A percentile compares a stretch with the other conserved stretches of the same genome.
Evolutionary conservation across 2,888 invertebrate species (phyloP).

Genomic region (Rhagonycha fulva): DNA sequence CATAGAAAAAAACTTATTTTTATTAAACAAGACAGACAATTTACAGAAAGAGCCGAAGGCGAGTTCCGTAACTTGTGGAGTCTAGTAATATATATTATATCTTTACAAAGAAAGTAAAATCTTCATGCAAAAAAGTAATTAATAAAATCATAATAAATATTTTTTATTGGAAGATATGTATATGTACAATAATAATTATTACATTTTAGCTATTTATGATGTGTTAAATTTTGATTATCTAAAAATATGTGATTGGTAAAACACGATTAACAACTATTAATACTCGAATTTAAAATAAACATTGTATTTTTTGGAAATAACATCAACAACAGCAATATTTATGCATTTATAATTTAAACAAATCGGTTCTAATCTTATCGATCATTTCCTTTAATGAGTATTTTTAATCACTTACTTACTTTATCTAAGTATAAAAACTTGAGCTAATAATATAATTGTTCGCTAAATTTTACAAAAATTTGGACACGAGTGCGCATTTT

Average conservation of each 20-base stretch:
- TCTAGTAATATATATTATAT: no score
- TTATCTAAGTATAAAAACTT: slow-evolving; percentile 23
- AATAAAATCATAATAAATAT: slow-evolving; percentile 1
- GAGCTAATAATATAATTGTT: slow-evolving; percentile 2
- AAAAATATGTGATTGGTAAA: slow-evolving; percentile 1
- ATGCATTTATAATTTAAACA: slow-evolving; percentile 12
- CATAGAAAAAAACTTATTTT: no score
- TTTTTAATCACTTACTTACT: slow-evolving; percentile 26
- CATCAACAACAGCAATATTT: slow-evolving; percentile 15
- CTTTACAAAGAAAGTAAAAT: no score
- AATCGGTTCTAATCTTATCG: slow-evolving; percentile 13
- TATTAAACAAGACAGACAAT: no score
- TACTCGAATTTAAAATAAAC: slow-evolving; percentile 4
- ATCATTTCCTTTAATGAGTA: slow-evolving; percentile 19
- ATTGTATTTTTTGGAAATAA: slow-evolving; percentile 8
- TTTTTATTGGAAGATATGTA: slow-evolving; percentile 1
- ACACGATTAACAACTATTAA: slow-evolving; percentile 12
- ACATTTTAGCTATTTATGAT: slow-evolving; percentile 8
- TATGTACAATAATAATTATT: slow-evolving; percentile 8
- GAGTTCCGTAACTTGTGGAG: no score
- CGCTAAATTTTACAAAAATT: background rate
- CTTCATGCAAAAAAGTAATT: background rate
- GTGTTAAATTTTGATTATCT: background rate
- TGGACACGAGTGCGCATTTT: background rate
- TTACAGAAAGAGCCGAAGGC: no score